Conservation (phyloP, 2,113 vertebrate genomes). For the Oncorhynchus gorbuscha region DNA sequence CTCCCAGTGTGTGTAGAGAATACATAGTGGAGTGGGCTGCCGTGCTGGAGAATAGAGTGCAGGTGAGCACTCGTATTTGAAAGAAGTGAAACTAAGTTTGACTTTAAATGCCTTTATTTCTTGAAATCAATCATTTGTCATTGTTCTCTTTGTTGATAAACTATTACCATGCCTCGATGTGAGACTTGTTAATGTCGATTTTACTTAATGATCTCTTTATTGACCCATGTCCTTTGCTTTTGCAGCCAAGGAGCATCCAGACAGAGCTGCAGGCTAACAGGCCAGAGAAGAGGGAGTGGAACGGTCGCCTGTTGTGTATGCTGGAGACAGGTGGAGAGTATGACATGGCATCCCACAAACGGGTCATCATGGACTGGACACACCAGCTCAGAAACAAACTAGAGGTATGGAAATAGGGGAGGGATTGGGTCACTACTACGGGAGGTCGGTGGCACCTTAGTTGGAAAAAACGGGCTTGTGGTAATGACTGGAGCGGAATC, state of each 20-base stretch:
- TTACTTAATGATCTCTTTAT: not conserved
- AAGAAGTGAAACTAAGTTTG: not conserved
- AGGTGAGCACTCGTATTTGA: constrained; percentile 30
- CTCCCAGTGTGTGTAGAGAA: constrained; percentile 62
- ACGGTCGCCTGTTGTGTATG: constrained; percentile 57
- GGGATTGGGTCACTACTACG: not conserved
- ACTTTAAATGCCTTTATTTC: too few relatives aligned
- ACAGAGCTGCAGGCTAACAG: constrained; percentile 47
- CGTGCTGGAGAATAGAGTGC: constrained; percentile 63
- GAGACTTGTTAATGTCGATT: not conserved
- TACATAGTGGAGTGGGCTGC: constrained; percentile 72
- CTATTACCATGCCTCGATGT: too few relatives aligned
- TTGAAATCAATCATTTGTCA: not conserved
- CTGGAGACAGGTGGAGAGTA: constrained; percentile 62
- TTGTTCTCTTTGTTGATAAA: not conserved
- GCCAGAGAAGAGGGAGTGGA: constrained; percentile 63
- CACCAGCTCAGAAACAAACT: constrained; percentile 55
- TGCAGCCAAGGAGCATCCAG: constrained; percentile 50
- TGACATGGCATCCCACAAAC: constrained; percentile 64
- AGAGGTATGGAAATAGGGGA: constrained; percentile 52
- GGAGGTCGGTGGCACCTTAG: not conserved
- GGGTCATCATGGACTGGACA: constrained; percentile 73
- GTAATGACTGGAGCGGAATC: too few relatives aligned
- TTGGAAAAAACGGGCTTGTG: too few relatives aligned
- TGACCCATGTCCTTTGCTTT: not conserved